Evolutionary conservation across 2,888 invertebrate genomes (phyloP), one percentile per base, ranked within the genome.

Genomic region (Amphipyra tragopoginis): DNA sequence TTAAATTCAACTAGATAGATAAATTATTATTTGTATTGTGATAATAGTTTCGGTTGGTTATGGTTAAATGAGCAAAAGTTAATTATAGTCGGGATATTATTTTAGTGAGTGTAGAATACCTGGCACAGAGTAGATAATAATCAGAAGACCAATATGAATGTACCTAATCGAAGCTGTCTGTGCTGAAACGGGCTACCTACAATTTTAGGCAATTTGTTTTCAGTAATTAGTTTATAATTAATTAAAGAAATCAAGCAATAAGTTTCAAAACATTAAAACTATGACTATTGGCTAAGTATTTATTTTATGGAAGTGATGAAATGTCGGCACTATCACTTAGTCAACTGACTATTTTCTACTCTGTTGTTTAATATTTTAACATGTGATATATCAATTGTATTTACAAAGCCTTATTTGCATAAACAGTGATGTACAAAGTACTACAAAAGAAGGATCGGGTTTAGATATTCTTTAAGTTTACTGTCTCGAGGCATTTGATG

Each of bases 361-460:
- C 13, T 29, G 21, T 21, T 21, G 21, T 21, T 21, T 29, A 49
- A 45, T 51, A 65, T 56, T 72, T 47, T 56, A 65, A 43, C 50
- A 43, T 51, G 66, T 36, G 60, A 43, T 68, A 68, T 21, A 50
- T 50, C 39, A 10, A 40, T 45, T 66, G 38, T 29, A 29, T 29
- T 2, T 39, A 73, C 74, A 69, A 73, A 73, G 74, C 60, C 26
- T 53, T n/a, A n/a, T 42, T 21, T 29, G 11, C 62, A 43, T 44
- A 15, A 36, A 44, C 29, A 44, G 26, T 21, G 11, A 54, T 51
- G 53, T 51, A 47, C 68, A 69, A 51, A 36, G 8, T 60, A 68
- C 69, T 73, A 51, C 74, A 73, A 53, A 68, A 50, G 38, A 42
- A 53, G 51, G 15, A 26, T 38, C 0, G 2, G 14, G n/a, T 15